Evolutionary conservation across 2,888 invertebrate species (phyloP).

Genomic region (Omphaloscelis lunosa): DNA sequence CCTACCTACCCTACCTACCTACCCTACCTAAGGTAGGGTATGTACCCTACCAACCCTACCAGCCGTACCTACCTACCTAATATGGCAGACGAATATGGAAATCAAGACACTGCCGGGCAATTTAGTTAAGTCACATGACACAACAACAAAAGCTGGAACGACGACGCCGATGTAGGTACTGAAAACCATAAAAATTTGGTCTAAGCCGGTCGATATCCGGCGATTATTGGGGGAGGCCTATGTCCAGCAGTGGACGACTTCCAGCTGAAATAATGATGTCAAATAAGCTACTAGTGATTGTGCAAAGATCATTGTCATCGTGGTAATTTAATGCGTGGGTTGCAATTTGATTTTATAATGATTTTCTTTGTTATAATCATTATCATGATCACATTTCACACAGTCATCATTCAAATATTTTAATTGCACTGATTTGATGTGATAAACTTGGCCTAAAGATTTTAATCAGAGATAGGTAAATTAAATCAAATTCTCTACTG

Average conservation of each 20-base stretch:
- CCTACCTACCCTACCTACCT: too few relatives aligned
- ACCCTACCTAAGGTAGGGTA: too few relatives aligned
- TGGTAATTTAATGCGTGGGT: not conserved
- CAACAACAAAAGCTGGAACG: not conserved
- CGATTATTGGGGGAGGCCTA: not conserved
- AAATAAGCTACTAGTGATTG: not conserved
- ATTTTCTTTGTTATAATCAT: constrained; percentile 4
- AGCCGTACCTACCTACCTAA: too few relatives aligned
- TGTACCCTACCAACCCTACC: too few relatives aligned
- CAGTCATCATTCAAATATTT: not conserved
- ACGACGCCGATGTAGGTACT: too few relatives aligned
- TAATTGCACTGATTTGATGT: constrained; percentile 14
- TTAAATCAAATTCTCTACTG: not conserved
- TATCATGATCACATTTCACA: constrained; percentile 10
- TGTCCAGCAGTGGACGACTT: not conserved
- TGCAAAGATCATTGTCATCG: not conserved
- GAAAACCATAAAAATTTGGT: not conserved
- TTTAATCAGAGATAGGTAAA: constrained; percentile 29
- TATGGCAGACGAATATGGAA: not conserved
- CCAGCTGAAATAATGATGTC: not conserved
- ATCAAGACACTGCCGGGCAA: not conserved
- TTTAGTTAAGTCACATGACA: not conserved
- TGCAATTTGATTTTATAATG: constrained; percentile 4
- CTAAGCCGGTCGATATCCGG: not conserved
- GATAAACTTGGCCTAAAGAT: constrained; percentile 6